Evolutionary conservation across 2,113 vertebrate genomes (phyloP).

Genomic region (Prionailurus bengalensis): DNA sequence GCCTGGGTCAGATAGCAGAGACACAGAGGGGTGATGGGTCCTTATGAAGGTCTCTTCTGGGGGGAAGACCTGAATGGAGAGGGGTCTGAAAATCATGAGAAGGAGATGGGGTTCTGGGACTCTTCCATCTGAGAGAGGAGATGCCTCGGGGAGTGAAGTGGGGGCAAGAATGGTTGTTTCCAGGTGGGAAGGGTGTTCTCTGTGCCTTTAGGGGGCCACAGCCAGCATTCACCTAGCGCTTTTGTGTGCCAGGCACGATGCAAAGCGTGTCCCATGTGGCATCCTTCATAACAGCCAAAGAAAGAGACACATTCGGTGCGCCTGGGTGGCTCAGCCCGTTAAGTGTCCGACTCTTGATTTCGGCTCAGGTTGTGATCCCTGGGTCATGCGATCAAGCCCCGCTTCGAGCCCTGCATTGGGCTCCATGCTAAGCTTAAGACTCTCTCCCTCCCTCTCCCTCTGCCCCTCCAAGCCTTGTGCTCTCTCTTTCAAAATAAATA

Average conservation of each 20-base stretch:
- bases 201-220: background rate
- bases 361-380: too few species aligned
- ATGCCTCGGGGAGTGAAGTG: accelerated
- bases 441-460: too few species aligned
- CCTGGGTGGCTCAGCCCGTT: too few species aligned
- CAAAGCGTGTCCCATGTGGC: background rate
- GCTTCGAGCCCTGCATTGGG: too few species aligned
- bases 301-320: accelerated
- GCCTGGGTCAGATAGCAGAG: background rate
- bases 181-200: background rate
- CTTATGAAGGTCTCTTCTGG: background rate
- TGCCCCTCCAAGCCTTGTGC: too few species aligned
- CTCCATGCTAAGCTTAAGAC: too few species aligned
- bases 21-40: background rate
- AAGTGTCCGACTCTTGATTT: too few species aligned
- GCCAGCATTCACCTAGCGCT: background rate
- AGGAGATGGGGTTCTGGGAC: background rate
- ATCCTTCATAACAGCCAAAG: background rate
- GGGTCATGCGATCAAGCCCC: too few species aligned
- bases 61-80: background rate
- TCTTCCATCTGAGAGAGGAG: background rate
- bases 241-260: accelerated
- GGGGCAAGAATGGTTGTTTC: background rate
- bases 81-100: background rate
- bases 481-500: too few species aligned